phyloP scores from a whole-genome alignment of 2,797 vertebrate genomes.

The Onychomys leucogaster region DNA sequence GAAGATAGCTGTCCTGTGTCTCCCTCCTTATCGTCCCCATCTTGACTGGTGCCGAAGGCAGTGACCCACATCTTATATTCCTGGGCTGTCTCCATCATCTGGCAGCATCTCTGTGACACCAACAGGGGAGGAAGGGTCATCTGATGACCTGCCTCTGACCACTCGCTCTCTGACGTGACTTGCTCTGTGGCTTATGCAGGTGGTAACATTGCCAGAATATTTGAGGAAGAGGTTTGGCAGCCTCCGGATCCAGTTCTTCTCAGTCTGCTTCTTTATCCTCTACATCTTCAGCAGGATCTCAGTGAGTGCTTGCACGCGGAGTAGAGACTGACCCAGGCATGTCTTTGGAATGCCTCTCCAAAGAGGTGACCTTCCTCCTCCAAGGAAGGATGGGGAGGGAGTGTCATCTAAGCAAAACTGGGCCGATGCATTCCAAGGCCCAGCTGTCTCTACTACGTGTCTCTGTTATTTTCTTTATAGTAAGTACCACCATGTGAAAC shows the following conservation, averaged over 20 bases:
- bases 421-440: neutral
- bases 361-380: neutral
- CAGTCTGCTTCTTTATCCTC: neutral
- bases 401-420: neutral
- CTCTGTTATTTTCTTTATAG: neutral
- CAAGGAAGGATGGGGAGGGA: neutral
- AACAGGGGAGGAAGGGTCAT: neutral
- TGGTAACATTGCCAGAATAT: constrained; percentile 65
- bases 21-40: neutral
- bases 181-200: constrained; percentile 48
- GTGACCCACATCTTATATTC: neutral
- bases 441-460: neutral
- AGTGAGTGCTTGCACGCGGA: constrained; percentile 36
- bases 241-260: constrained; percentile 27
- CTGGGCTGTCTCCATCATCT: neutral
- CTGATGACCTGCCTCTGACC: neutral
- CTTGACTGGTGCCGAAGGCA: neutral
- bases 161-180: neutral
- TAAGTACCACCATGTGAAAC: accelerated
- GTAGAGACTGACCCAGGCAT: neutral
- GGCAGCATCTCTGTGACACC: neutral
- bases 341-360: neutral
- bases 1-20: neutral
- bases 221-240: constrained; percentile 75
- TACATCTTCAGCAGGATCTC: constrained; percentile 47